Conservation (phyloP, 2,797 vertebrate species). For the Peromyscus attwateri region DNA sequence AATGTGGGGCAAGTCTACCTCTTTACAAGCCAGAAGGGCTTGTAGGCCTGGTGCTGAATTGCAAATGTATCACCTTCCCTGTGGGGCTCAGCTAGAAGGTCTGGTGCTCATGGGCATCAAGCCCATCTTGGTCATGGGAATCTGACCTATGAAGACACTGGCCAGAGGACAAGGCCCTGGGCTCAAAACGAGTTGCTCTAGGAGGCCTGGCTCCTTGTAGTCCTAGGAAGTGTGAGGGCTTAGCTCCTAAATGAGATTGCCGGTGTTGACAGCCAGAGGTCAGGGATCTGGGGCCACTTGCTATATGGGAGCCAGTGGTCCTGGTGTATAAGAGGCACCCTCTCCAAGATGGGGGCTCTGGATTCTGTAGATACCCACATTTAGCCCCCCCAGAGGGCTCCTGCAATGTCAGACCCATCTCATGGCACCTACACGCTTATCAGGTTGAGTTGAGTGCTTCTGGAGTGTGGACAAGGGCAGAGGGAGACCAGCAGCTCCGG, state of each 20-base stretch:
- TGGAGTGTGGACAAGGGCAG: slow-evolving; percentile 39
- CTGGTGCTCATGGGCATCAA: background rate
- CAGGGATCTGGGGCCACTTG: background rate
- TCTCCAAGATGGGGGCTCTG: background rate
- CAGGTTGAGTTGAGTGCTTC: slow-evolving; percentile 30
- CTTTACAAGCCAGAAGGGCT: slow-evolving; percentile 2
- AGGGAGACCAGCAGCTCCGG: background rate
- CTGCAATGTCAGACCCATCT: slow-evolving; percentile 55
- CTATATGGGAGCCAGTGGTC: background rate
- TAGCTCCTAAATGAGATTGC: slow-evolving; percentile 65
- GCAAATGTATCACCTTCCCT: background rate
- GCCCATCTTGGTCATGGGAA: slow-evolving; percentile 55
- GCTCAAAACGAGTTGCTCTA: slow-evolving; percentile 67
- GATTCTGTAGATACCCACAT: background rate
- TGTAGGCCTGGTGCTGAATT: background rate
- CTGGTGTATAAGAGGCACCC: background rate
- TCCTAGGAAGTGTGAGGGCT: slow-evolving; percentile 61
- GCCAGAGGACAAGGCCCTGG: slow-evolving; percentile 45
- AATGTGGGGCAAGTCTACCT: slow-evolving; percentile 22
- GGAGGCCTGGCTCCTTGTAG: slow-evolving; percentile 40
- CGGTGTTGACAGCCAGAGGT: slow-evolving; percentile 48
- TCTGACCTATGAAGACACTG: slow-evolving; percentile 54
- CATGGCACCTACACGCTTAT: slow-evolving; percentile 27
- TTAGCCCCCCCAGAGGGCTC: background rate
- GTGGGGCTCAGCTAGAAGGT: background rate